These are phyloP conservation scores for Encarsia formosa DNA, from an alignment of 2,888 invertebrate genomes.

Conservation along the genomic window DNA sequence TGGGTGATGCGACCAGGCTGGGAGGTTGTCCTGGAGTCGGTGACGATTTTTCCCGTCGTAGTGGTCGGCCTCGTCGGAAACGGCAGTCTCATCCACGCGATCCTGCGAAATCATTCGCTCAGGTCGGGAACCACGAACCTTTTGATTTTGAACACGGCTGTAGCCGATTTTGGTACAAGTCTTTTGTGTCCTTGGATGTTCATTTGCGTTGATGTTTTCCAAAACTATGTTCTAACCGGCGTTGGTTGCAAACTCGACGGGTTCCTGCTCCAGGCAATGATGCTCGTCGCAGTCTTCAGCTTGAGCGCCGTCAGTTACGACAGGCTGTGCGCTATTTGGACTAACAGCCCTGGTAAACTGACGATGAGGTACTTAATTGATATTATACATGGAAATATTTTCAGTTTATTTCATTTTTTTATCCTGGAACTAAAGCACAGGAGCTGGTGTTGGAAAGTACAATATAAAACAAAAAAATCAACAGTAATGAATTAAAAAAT, in stretches of 20 bases:
- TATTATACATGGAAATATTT: too few relatives aligned
- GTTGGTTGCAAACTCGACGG: conserved; percentile 76
- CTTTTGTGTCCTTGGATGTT: conserved; percentile 73
- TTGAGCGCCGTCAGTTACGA: conserved; percentile 78
- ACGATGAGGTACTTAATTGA: conserved; percentile 29
- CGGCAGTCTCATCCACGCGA: conserved; percentile 60
- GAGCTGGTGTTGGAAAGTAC: too few relatives aligned
- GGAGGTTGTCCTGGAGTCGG: conserved; percentile 62
- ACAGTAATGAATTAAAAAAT: too few relatives aligned
- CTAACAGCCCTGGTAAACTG: conserved; percentile 48
- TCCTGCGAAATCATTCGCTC: conserved; percentile 59
- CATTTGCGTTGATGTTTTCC: conserved; percentile 70
- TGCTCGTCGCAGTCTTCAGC: conserved; percentile 73
- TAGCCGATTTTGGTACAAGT: conserved; percentile 65
- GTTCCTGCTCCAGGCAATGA: conserved; percentile 67
- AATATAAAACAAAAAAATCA: too few relatives aligned
- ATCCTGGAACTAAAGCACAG: too few relatives aligned
- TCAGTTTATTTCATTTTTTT: too few relatives aligned
- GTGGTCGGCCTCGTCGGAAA: conserved; percentile 67
- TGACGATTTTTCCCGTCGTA: conserved; percentile 60
- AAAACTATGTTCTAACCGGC: conserved; percentile 70
- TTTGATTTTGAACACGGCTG: conserved; percentile 71
- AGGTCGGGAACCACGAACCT: conserved; percentile 65
- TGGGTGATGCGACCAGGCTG: conserved; percentile 61
- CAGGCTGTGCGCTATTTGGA: conserved; percentile 75